Base-by-base conservation (phyloP, 2,888 invertebrate genomes). In the Adineta ricciae region DNA sequence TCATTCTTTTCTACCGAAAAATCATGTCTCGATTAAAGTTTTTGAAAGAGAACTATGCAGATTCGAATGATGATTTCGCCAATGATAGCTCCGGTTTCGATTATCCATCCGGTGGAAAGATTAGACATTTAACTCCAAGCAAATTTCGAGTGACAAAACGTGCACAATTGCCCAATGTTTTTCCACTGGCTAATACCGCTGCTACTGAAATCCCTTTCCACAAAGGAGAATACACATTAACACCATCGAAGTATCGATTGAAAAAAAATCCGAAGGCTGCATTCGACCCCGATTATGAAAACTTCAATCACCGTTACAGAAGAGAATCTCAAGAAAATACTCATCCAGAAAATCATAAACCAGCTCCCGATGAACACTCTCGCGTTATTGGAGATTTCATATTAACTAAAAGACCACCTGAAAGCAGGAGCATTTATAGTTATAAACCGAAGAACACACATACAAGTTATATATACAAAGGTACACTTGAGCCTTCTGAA, bases 281-380 rank as follows among this genome's bases (percentile, higher is more conserved):
- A 46, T 11, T 50, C 9, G 19, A 64, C 32, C 19, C 27, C 19
- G 5, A 36, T 36, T 16, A 64, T 2, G 32, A 3, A 32, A 19
- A 19, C 2, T 1, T 8, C 11, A 56, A 27, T 56, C 5, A 27
- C 14, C n/a, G 16, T 27, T 56, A 0, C 14, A 27, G 1, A 56
- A n/a, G 27, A 56, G 56, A 27, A n/a, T 56, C 56, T 56, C 11
- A n/a, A 9, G 9, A 5, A 56, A 11, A 27, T 56, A 9, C 27
- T 27, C 9, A 27, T 8, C 27, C 14, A 27, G 9, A 56, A 27
- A 27, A 9, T 27, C n/a, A 0, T 11, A 11, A 9, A 56, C 7
- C 11, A 27, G 1, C 2, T 27, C 0, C 0, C 0, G 11, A 56
- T 3, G 27, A n/a, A 11, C 11, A 0, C 5, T 2, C 64, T 3